Evolutionary conservation across 2,888 invertebrate genomes (phyloP).

Genomic region (Drosophila neotestacea): DNA sequence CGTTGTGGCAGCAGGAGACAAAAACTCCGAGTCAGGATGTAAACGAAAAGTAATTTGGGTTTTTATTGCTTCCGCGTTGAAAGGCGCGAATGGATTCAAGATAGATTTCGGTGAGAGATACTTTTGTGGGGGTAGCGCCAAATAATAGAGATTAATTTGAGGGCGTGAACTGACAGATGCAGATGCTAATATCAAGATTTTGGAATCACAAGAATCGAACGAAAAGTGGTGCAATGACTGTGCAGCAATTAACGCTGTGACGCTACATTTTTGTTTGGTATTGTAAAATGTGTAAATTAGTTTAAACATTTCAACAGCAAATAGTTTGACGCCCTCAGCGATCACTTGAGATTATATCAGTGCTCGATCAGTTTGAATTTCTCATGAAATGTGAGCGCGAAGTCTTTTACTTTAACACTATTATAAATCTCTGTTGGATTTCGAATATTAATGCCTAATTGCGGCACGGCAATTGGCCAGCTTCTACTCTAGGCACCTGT

Average conservation of each 20-base stretch:
- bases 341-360: constrained; percentile 21
- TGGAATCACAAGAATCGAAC: neutral
- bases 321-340: constrained; percentile 60
- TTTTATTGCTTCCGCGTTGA: constrained; percentile 80
- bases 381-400: constrained; percentile 66
- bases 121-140: constrained; percentile 27
- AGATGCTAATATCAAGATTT: constrained; percentile 26
- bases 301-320: constrained; percentile 70
- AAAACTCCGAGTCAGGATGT: constrained; percentile 60
- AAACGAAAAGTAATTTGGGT: constrained; percentile 76
- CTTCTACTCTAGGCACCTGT: constrained; percentile 60
- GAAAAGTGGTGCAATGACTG: constrained; percentile 50
- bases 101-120: constrained; percentile 20
- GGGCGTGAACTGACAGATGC: constrained; percentile 62
- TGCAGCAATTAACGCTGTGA: constrained; percentile 71
- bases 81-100: constrained; percentile 43
- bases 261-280: constrained; percentile 62
- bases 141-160: constrained; percentile 76
- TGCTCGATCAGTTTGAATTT: constrained; percentile 26
- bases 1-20: constrained; percentile 22
- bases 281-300: constrained; percentile 75
- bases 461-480: constrained; percentile 64
- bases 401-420: constrained; percentile 77
- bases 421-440: constrained; percentile 72
- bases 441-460: constrained; percentile 77